A percentile compares a stretch with the other conserved stretches of the same genome.
Conservation (phyloP, 2,797 vertebrate genomes). For the Spea hammondii region DNA sequence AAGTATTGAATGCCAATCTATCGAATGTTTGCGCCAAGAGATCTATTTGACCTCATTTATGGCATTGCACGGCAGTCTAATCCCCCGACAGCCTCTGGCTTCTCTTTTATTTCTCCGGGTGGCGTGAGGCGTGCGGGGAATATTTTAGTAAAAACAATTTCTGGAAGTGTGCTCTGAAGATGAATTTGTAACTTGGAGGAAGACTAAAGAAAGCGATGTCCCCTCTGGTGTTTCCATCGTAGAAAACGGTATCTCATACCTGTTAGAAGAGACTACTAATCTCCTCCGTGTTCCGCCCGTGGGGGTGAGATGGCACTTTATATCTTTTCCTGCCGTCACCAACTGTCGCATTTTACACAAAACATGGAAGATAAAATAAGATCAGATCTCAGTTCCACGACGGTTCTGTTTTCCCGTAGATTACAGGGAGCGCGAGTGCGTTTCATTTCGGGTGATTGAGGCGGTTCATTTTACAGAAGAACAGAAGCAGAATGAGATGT, state of each 20-base stretch:
- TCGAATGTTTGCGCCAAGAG: no score
- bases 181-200: constrained; percentile 6
- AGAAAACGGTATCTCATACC: background rate
- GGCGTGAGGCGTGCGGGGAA: background rate
- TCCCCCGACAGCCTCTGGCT: no score
- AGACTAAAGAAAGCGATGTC: background rate
- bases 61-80: no score
- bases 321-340: constrained; percentile 15
- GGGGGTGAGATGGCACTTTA: constrained; percentile 25
- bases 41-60: no score
- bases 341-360: constrained; percentile 11
- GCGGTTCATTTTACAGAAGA: background rate
- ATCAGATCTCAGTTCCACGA: background rate
- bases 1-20: no score
- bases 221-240: background rate
- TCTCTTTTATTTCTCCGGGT: no score
- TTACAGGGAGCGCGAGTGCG: background rate
- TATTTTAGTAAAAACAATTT: background rate
- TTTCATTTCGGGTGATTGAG: background rate
- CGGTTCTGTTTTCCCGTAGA: background rate
- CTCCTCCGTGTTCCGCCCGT: constrained; percentile 26
- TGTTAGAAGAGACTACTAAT: constrained; percentile 17
- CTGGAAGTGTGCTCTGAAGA: background rate
- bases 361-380: constrained; percentile 17
- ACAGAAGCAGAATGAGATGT: background rate